Base-by-base conservation (phyloP, 2,113 vertebrate species). In the Hypocryptadius cinnamomeus region DNA sequence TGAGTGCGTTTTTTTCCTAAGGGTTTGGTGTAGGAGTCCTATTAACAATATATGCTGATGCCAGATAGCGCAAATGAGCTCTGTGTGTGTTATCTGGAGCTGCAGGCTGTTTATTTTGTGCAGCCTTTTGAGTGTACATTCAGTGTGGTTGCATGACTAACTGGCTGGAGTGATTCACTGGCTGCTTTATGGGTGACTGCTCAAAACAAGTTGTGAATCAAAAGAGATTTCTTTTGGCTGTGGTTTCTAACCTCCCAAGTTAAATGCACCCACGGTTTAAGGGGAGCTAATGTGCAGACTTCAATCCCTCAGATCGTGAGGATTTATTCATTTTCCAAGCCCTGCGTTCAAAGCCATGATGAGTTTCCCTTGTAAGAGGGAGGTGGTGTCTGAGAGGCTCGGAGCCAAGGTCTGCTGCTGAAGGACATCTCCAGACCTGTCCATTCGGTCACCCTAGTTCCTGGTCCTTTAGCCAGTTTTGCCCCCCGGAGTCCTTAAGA, bases 131-230 rank as follows among this genome's bases (percentile, higher is more conserved):
- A 95, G 92, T 70, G 92, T 81, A 54, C 57, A 1, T 76, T 77
- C 93, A 19, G 79, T 94, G 96, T 31, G 96, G 96, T 93, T 97
- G 85, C 90, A 96, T 97, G 97, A 97, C 96, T 96, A 95, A 97
- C 94, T 54, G 92, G 91, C 85, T 93, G 84, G 85, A 82, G 96
- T 97, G 96, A 97, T 97, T 97, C 96, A 96, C 92, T 53, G 94
- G 94, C 95, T 92, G 93, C 95, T 93, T 94, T 90, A 60, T 87
- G 91, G 96, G 93, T 93, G 94, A 94, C 91, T 93, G 94, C 95
- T 95, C 96, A 93, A 97, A 97, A 97, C 96, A 96, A 96, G 95
- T 96, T 95, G 92, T 92, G 97, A 96, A 96, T 97, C 96, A 97
- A 96, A 94, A 94, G 94, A 89, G 79, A 89, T 76, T 86, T 94